phyloP scores from a whole-genome alignment of 1,140 invertebrate genomes.

The Hycleus phaleratus region DNA sequence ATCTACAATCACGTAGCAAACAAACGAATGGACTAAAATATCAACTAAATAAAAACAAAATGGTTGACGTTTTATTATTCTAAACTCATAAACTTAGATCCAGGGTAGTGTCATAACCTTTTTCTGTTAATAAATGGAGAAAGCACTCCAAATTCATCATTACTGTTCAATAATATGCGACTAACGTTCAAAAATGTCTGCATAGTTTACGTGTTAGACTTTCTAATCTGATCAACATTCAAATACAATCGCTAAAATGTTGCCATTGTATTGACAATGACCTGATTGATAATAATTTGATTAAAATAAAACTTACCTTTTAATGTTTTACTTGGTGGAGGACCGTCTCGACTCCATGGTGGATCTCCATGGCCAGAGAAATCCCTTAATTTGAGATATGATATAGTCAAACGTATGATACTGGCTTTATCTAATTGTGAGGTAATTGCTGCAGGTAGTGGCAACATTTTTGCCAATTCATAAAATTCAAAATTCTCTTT shows the following conservation, averaged over 20 bases:
- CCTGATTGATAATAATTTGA: not conserved
- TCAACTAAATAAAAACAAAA: constrained; percentile 25
- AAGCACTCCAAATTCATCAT: constrained; percentile 16
- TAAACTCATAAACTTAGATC: constrained; percentile 19
- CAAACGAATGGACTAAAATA: constrained; percentile 18
- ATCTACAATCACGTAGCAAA: constrained; percentile 23
- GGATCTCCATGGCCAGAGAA: constrained; percentile 93
- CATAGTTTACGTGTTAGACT: constrained; percentile 11
- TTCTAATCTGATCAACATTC: constrained; percentile 17
- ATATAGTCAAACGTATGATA: constrained; percentile 96
- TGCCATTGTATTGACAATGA: not conserved
- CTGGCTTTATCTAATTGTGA: constrained; percentile 98
- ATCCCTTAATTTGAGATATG: constrained; percentile 91
- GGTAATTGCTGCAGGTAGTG: constrained; percentile 91
- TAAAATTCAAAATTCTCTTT: constrained; percentile 99
- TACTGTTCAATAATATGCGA: constrained; percentile 1
- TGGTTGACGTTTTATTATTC: constrained; percentile 24
- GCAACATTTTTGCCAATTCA: constrained; percentile 95
- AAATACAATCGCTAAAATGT: constrained; percentile 7
- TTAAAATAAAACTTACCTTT: constrained; percentile 62
- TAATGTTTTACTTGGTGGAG: constrained; percentile 66
- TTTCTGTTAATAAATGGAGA: constrained; percentile 14
- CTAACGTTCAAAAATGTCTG: constrained; percentile 15
- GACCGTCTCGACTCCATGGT: constrained; percentile 78
- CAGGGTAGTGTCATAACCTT: constrained; percentile 25